Conservation (phyloP, 2,113 vertebrate genomes). For the Vulpes ferrilata region DNA sequence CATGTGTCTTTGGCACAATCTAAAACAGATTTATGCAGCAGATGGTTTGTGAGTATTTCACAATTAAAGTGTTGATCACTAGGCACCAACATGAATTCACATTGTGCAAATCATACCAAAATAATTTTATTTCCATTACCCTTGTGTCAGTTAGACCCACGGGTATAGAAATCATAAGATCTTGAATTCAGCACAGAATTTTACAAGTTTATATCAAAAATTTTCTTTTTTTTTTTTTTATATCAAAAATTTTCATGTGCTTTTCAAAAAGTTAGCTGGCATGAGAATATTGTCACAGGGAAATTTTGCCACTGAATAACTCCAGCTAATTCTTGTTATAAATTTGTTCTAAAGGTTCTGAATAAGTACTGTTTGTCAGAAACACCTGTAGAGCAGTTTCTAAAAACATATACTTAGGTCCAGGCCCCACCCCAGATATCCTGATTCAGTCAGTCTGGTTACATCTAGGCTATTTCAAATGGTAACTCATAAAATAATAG, state of each 20-base stretch:
- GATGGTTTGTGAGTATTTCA: conserved; percentile 54
- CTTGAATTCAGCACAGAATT: not conserved
- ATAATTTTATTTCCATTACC: not conserved
- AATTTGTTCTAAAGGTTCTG: not conserved
- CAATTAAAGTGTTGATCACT: conserved; percentile 22
- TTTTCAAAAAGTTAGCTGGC: not conserved
- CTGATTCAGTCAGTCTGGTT: not conserved
- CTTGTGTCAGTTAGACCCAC: not conserved
- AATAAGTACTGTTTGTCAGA: not conserved
- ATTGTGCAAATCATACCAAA: not conserved
- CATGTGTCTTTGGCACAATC: conserved; percentile 34
- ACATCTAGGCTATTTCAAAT: not conserved
- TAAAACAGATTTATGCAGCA: conserved; percentile 49
- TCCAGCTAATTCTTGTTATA: not conserved
- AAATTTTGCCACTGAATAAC: not conserved
- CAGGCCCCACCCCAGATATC: too few relatives aligned
- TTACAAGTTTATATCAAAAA: not conserved
- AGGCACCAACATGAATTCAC: conserved; percentile 8
- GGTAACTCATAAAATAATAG: not conserved
- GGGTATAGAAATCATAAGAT: not conserved
- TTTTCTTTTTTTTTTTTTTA: too few relatives aligned
- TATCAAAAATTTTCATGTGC: not conserved
- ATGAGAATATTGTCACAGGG: not conserved
- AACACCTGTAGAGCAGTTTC: not conserved
- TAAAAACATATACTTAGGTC: not conserved